Percentiles rank a stretch among this genome's conserved stretches.
Evolutionary conservation across 2,113 vertebrate species (phyloP).

Genomic region (Onychorhynchus coronatus): DNA sequence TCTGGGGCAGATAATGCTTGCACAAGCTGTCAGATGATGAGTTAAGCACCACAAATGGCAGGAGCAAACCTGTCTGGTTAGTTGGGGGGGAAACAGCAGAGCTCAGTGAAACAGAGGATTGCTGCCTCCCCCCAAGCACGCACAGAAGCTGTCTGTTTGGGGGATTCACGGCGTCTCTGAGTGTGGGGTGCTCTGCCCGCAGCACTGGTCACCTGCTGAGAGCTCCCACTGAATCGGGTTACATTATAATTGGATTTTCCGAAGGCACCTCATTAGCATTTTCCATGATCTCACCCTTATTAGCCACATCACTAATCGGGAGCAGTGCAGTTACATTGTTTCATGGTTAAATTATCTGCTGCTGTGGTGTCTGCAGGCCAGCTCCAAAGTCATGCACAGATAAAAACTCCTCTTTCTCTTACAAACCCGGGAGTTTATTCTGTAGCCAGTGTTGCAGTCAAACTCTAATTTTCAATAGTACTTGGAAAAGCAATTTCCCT

Average conservation of each 20-base stretch:
- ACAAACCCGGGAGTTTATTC: background rate
- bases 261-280: constrained; percentile 44
- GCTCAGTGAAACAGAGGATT: background rate
- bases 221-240: constrained; percentile 35
- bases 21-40: constrained; percentile 5
- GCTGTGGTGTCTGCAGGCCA: background rate
- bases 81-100: background rate
- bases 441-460: background rate
- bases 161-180: background rate
- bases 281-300: constrained; percentile 67
- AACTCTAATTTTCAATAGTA: background rate
- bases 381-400: background rate
- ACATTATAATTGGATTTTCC: constrained; percentile 62
- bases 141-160: constrained; percentile 25
- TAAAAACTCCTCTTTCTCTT: background rate
- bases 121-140: background rate
- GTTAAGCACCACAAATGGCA: background rate
- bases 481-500: background rate
- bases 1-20: background rate
- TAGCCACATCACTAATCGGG: constrained; percentile 48
- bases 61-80: background rate
- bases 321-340: background rate
- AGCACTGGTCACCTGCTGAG: constrained; percentile 36
- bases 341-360: constrained; percentile 3
- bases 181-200: constrained; percentile 5